These are phyloP conservation scores for Anser brachyrhynchus DNA, from an alignment of 2,113 vertebrate species.

Conservation along the genomic window DNA sequence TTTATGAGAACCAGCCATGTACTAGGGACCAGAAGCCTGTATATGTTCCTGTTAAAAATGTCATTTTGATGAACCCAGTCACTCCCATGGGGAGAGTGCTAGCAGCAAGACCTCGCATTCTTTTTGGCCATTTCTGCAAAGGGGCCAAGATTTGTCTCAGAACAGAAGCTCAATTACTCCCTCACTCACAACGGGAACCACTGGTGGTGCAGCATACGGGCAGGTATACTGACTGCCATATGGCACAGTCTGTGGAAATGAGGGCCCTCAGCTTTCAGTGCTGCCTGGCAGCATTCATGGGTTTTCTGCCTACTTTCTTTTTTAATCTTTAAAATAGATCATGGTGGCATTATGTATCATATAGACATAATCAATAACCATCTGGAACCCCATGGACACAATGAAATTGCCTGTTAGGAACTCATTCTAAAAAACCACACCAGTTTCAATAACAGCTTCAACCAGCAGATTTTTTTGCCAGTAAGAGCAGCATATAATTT, in stretches of 20 bases:
- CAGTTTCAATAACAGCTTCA: conserved; percentile 55
- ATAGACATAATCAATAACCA: conserved; percentile 54
- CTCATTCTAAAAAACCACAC: conserved; percentile 50
- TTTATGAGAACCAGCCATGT: neutral
- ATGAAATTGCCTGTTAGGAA: conserved; percentile 51
- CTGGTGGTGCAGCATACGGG: neutral
- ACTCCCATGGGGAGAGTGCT: neutral
- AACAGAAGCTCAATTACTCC: neutral
- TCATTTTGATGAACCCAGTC: neutral
- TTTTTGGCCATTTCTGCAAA: neutral
- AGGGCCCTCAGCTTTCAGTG: neutral
- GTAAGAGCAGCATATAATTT: conserved; percentile 58
- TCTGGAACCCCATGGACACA: conserved; percentile 43
- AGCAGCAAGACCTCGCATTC: neutral
- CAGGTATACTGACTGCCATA: neutral
- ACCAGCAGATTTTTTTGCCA: conserved; percentile 60
- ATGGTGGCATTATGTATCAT: conserved; percentile 28
- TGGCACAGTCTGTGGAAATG: neutral
- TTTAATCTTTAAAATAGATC: conserved; percentile 35
- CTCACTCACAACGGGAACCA: rapidly evolving
- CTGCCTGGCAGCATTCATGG: conserved; percentile 14
- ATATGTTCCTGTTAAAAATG: neutral
- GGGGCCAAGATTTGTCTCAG: neutral
- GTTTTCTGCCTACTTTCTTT: neutral
- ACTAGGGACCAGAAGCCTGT: neutral